Base-by-base conservation (phyloP, 2,888 invertebrate species). In the Cylindroiulus punctatus region DNA sequence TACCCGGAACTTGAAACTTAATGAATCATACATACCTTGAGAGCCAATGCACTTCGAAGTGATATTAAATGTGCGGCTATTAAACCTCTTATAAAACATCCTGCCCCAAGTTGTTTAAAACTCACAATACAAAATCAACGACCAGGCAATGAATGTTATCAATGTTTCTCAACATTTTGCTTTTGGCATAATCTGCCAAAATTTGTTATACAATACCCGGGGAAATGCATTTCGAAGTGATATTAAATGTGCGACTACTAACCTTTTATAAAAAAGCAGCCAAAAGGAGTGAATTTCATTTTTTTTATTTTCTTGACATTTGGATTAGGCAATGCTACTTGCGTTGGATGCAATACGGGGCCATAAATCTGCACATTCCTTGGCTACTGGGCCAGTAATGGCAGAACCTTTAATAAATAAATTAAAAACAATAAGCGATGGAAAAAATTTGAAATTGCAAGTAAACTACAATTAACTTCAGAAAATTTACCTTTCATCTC, bases 311-410 rank as follows among this genome's bases (percentile, higher is more conserved):
- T 65, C 65, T 65, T 65, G 8, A 65, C 65, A 65, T 7, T 65
- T n/a, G n/a, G 57, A 26, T 92, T 93, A 99, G 91, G 98, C 98
- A 93, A 99, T 99, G 91, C 98, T 98, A 93, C 98, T 97, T 88
- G 99, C 98, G 92, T 99, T 99, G 86, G 98, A 98, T 87, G 99
- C 99, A 91, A 99, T 99, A 94, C 99, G 97, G 89, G 99, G 99
- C 99, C 99, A 99, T 89, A 99, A 93, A 92, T 99, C 99, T 86
- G 99, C 99, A 92, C 99, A 99, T 93, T 99, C 99, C 92, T 99
- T 99, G 42, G 99, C 98, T 44, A 99, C 99, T 86, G 99, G 99
- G 89, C 99, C 99, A 85, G 99, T 99, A 91, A 99, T 99, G 88
- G 99, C 99, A 26, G 99, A 99, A 87, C 94, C 93, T 92, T 89